These are phyloP conservation scores for Telmatochromis brachygnathus DNA, from an alignment of 2,113 vertebrate species.

Conservation along the genomic window DNA sequence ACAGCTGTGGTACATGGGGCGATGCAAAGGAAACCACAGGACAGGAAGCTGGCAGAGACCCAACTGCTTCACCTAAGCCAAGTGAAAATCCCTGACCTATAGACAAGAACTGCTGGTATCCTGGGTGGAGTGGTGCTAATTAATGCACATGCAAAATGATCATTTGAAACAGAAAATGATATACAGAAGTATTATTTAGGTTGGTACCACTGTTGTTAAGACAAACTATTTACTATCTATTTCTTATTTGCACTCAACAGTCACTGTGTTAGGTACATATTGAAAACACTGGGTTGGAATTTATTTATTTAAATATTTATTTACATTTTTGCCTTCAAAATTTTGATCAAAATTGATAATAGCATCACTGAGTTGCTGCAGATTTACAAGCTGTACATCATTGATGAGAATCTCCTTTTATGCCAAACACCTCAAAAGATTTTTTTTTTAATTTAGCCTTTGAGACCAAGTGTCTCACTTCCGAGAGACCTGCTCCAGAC, in stretches of 20 bases:
- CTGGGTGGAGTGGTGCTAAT: constrained; percentile 7
- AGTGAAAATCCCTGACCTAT: constrained; percentile 77
- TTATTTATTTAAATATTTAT: not conserved
- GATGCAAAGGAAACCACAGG: constrained; percentile 24
- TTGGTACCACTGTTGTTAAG: not conserved
- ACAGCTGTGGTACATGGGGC: not conserved
- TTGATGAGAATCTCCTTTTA: not conserved
- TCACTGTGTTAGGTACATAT: not conserved
- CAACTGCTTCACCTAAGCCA: constrained; percentile 69
- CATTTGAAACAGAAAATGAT: not conserved
- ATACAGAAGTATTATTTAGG: not conserved
- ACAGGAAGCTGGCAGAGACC: constrained; percentile 56
- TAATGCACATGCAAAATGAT: not conserved
- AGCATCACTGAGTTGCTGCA: not conserved
- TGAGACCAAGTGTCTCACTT: not conserved
- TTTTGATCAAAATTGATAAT: not conserved
- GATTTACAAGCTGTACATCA: not conserved
- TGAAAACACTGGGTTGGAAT: not conserved
- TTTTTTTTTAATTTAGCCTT: not conserved
- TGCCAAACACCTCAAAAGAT: not conserved
- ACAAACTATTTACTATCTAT: not conserved
- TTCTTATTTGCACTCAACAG: not conserved
- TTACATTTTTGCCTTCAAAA: not conserved
- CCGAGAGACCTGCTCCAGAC: not conserved
- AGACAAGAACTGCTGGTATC: constrained; percentile 68